phyloP scores from a whole-genome alignment of 2,797 vertebrate genomes.

The Esox masquinongy region DNA sequence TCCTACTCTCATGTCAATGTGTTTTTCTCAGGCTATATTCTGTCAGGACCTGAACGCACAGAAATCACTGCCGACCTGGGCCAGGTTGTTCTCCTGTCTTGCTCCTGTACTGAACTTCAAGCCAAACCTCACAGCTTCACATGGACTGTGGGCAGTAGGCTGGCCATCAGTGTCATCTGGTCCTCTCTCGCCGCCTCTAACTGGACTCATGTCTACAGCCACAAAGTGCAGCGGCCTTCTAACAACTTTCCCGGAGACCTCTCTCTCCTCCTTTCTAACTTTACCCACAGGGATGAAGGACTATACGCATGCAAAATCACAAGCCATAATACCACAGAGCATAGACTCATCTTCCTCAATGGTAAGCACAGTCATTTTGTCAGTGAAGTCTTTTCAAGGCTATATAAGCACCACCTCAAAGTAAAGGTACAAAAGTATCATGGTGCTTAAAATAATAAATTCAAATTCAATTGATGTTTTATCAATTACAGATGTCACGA shows the following conservation, averaged over 20 bases:
- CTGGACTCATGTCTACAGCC: not conserved
- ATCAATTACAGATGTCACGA: not conserved
- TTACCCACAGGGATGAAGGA: not conserved
- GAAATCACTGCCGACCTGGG: not conserved
- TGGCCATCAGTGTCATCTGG: not conserved
- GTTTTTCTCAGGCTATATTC: slow-evolving; percentile 1
- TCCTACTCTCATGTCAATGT: not conserved
- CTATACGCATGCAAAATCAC: not conserved
- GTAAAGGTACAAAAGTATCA: not conserved
- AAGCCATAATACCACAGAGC: not conserved
- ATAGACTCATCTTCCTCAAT: not conserved
- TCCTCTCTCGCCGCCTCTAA: not conserved
- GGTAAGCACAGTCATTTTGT: not conserved
- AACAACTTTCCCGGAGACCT: not conserved
- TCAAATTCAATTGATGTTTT: not conserved
- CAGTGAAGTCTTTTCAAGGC: not conserved
- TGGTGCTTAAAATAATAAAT: not conserved
- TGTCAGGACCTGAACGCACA: not conserved
- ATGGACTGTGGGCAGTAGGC: not conserved
- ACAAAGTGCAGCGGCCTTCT: not conserved
- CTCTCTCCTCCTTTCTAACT: slow-evolving; percentile 1
- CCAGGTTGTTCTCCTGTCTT: not conserved
- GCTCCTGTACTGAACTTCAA: slow-evolving; percentile 3
- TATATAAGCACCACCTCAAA: not conserved
- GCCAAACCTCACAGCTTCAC: not conserved